A percentile compares a stretch with the other conserved stretches of the same genome.
phyloP scores from a whole-genome alignment of 2,797 vertebrate species.

The Xyrichtys novacula region DNA sequence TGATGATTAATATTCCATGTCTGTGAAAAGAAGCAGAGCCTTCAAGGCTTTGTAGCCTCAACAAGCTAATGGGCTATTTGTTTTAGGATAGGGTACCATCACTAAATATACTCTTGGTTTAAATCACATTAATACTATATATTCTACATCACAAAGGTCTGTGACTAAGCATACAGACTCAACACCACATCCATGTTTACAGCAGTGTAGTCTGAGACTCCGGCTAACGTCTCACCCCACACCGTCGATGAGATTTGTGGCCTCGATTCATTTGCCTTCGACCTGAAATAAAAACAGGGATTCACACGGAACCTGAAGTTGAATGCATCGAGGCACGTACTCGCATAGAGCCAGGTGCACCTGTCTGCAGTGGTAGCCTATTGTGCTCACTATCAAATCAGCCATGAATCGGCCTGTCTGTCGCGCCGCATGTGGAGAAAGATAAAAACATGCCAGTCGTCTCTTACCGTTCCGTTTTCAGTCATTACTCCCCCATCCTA shows the following conservation, averaged over 20 bases:
- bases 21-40: slow-evolving; percentile 20
- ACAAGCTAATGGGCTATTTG: slow-evolving; percentile 23
- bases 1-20: slow-evolving; percentile 49
- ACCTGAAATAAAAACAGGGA: slow-evolving; percentile 55
- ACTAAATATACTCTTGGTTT: slow-evolving; percentile 9
- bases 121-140: slow-evolving; percentile 37
- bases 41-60: slow-evolving; percentile 8
- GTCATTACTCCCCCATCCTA: slow-evolving; percentile 76
- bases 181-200: slow-evolving; percentile 64
- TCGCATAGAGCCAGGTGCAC: slow-evolving; percentile 78
- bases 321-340: slow-evolving; percentile 74
- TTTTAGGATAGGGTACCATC: slow-evolving; percentile 11
- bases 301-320: slow-evolving; percentile 61
- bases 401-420: slow-evolving; percentile 48
- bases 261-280: slow-evolving; percentile 54
- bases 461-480: slow-evolving; percentile 81
- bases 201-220: slow-evolving; percentile 43
- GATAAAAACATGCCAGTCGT: slow-evolving; percentile 26
- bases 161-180: slow-evolving; percentile 72
- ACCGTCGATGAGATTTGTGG: slow-evolving; percentile 50
- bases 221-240: slow-evolving; percentile 22
- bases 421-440: slow-evolving; percentile 22
- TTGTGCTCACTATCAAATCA: slow-evolving; percentile 69
- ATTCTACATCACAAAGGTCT: slow-evolving; percentile 65
- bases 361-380: slow-evolving; percentile 79